Evolutionary conservation across 2,888 invertebrate species (phyloP), one percentile per base, ranked within the genome.

Genomic region (Lithophane leautieri): DNA sequence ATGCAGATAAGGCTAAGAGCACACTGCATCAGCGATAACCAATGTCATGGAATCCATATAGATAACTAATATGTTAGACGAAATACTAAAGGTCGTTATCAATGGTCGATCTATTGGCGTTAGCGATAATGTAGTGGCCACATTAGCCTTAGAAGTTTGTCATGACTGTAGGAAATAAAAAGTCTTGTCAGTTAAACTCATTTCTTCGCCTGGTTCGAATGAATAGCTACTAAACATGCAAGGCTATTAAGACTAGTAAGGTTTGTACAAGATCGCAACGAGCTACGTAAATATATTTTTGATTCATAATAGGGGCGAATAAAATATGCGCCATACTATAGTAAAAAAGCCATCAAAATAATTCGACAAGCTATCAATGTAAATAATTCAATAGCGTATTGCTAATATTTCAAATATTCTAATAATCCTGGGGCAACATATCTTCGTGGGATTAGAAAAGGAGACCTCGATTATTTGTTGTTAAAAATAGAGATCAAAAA

Each of bases 261-360:
- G 67, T 86, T 89, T 89, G 87, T 90, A 90, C 88, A 85, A 84
- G 81, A 76, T 79, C 52, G 78, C 82, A 82, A 76, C 72, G 78
- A 84, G 84, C 85, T 82, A 75, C 52, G 70, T 82, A 66, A 77
- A 83, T 77, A 83, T 75, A 74, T 67, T 65, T 60, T 82, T 77
- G 70, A 65, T 78, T 70, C 63, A 58, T 65, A 73, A 58, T 56
- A 56, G 16, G 12, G 71, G 50, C 70, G 44, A 82, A 56, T 72
- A 70, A 68, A 82, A 65, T 58, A 34, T 60, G 54, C 78, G 69
- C 56, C 58, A 11, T 68, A 62, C 42, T 66, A 67, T 62, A 58
- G 11, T 67, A 73, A 70, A 77, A 62, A 80, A 56, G 63, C 44
- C 25, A 62, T 70, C 12, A 65, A 76, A 83, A 75, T 69, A 83